Evolutionary conservation across 1,140 invertebrate species (phyloP).

Genomic region (Caenorhabditis remanei): DNA sequence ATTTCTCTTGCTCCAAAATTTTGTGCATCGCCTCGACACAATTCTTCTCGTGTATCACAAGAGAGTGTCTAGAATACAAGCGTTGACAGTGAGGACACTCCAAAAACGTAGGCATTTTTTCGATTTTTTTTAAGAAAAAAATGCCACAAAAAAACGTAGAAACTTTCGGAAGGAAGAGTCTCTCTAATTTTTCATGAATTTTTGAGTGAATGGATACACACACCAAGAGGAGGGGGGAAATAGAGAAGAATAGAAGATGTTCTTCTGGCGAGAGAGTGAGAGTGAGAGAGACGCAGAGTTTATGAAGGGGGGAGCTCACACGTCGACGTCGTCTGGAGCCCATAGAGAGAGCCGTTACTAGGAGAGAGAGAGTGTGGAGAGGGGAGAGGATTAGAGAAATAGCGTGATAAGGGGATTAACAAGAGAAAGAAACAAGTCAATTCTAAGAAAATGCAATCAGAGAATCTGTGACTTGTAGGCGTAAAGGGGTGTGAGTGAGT

Average conservation of each 20-base stretch:
- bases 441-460: too few relatives aligned
- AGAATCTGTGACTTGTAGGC: too few relatives aligned
- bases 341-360: background rate
- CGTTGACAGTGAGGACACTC: conserved; percentile 33
- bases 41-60: conserved; percentile 24
- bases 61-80: conserved; percentile 32
- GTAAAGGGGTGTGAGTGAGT: too few relatives aligned
- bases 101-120: conserved; percentile 37
- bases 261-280: background rate
- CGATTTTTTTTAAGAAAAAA: background rate
- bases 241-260: too few relatives aligned
- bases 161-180: background rate
- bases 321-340: background rate
- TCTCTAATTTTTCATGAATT: conserved; percentile 42
- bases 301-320: background rate
- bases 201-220: conserved; percentile 49
- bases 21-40: conserved; percentile 22
- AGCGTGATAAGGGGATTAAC: background rate
- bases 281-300: background rate
- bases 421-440: background rate
- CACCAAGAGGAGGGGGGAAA: too few relatives aligned
- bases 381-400: background rate
- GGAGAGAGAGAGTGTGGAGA: background rate
- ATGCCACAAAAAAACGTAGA: background rate
- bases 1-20: conserved; percentile 6